Conservation (phyloP, 2,797 vertebrate species). For the Coluber constrictor region DNA sequence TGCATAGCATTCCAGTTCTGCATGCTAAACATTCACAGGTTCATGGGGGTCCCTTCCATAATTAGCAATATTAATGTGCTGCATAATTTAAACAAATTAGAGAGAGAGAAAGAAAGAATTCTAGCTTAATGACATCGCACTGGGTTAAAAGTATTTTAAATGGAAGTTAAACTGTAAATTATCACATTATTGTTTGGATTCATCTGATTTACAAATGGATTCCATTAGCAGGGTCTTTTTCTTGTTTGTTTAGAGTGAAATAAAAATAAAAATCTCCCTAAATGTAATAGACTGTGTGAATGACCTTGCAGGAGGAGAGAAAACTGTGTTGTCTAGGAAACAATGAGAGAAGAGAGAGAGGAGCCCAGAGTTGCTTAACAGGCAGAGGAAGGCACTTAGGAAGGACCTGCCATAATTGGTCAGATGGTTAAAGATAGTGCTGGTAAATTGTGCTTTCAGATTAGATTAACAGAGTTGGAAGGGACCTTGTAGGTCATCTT, state of each 20-base stretch:
- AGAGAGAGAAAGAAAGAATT: neutral
- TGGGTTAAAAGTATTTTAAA: neutral
- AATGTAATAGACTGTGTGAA: neutral
- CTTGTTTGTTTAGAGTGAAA: neutral
- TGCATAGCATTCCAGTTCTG: neutral
- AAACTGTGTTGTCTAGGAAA: neutral
- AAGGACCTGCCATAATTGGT: neutral
- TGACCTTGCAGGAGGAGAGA: neutral
- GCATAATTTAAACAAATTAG: constrained; percentile 8
- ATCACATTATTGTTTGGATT: neutral
- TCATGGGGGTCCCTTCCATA: neutral
- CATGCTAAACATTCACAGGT: neutral
- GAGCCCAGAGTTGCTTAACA: neutral
- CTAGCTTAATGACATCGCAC: neutral
- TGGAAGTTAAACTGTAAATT: constrained; percentile 7
- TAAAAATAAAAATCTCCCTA: neutral
- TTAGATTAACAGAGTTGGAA: too few species aligned
- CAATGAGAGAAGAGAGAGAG: neutral
- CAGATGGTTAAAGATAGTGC: neutral
- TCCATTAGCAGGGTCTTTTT: neutral
- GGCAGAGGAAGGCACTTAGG: neutral
- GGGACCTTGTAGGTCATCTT: too few species aligned
- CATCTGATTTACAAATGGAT: constrained; percentile 11
- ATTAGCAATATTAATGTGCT: constrained; percentile 6
- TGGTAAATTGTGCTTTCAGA: neutral